A percentile compares a stretch with the other conserved stretches of the same genome.
These are phyloP conservation scores for Cryptotis parvus DNA, from an alignment of 2,113 vertebrate species.

Conservation along the genomic window DNA sequence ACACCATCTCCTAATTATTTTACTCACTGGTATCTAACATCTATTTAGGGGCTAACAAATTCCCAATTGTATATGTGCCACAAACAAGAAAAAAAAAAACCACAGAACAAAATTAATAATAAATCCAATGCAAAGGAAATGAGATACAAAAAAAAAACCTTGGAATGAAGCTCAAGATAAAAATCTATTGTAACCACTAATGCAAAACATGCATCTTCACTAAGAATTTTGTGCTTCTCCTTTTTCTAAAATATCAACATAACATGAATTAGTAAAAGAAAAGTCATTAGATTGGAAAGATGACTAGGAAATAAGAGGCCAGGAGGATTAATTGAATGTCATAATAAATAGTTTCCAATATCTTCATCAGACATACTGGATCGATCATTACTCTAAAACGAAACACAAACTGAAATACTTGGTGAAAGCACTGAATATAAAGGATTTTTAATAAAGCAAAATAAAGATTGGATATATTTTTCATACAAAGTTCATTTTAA, in stretches of 20 bases:
- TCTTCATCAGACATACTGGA: background rate
- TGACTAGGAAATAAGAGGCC: conserved; percentile 18
- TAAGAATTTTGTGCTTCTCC: background rate
- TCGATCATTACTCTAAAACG: conserved; percentile 36
- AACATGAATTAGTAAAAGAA: conserved; percentile 23
- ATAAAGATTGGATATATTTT: conserved; percentile 40
- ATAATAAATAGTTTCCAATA: conserved; percentile 44
- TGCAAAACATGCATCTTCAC: background rate
- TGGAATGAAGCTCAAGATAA: background rate
- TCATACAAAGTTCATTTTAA: conserved; percentile 48
- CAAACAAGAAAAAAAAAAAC: background rate
- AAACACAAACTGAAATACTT: conserved; percentile 54
- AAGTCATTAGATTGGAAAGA: conserved; percentile 22
- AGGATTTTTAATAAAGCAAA: conserved; percentile 59
- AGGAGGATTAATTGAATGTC: conserved; percentile 29
- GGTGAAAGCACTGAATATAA: background rate
- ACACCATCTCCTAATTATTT: background rate
- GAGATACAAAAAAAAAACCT: background rate
- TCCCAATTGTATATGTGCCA: background rate
- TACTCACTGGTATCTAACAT: background rate
- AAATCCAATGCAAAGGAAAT: background rate
- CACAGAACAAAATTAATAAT: background rate
- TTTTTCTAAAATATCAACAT: conserved; percentile 27
- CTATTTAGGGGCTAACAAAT: background rate
- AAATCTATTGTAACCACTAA: background rate